phyloP scores from a whole-genome alignment of 1,140 invertebrate genomes.

The Trichomalopsis sarcophagae region DNA sequence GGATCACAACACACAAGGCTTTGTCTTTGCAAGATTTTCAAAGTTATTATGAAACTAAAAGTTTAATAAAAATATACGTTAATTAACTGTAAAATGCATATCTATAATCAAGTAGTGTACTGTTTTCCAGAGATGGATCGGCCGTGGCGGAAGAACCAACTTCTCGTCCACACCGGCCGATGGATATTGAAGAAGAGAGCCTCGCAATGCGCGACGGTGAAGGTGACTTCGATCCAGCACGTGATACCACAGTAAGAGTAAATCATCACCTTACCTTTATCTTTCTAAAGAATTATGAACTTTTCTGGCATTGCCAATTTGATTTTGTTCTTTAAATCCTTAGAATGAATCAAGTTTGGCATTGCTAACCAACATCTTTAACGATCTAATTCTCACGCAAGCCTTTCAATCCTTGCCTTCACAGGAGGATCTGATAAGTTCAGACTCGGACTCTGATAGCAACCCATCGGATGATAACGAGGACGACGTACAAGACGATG shows the following conservation, averaged over 20 bases:
- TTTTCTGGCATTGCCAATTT: not conserved
- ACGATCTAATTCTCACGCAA: not conserved
- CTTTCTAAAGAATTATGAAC: slow-evolving; percentile 15
- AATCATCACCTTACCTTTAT: slow-evolving; percentile 41
- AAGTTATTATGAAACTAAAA: not conserved
- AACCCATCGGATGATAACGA: slow-evolving; percentile 75
- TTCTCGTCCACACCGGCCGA: slow-evolving; percentile 70
- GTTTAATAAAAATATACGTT: not conserved
- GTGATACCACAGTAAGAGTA: slow-evolving; percentile 71
- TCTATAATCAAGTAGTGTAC: slow-evolving; percentile 74
- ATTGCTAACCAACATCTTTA: not conserved
- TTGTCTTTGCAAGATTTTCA: not conserved
- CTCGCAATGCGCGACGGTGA: slow-evolving; percentile 69
- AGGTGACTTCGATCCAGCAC: slow-evolving; percentile 70
- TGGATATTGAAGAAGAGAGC: slow-evolving; percentile 74
- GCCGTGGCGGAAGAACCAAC: slow-evolving; percentile 70
- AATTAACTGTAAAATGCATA: slow-evolving; percentile 37
- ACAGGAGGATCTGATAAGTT: slow-evolving; percentile 77
- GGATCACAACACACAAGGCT: slow-evolving; percentile 16
- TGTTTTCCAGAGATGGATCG: slow-evolving; percentile 71
- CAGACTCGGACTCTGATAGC: slow-evolving; percentile 75
- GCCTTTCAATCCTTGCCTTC: slow-evolving; percentile 50
- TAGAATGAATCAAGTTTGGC: not conserved
- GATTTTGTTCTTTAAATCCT: not conserved
- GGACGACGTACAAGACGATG: slow-evolving; percentile 77